Evolutionary conservation across 2,797 vertebrate genomes (phyloP).

Genomic region (Sebastes kiyomatsui): DNA sequence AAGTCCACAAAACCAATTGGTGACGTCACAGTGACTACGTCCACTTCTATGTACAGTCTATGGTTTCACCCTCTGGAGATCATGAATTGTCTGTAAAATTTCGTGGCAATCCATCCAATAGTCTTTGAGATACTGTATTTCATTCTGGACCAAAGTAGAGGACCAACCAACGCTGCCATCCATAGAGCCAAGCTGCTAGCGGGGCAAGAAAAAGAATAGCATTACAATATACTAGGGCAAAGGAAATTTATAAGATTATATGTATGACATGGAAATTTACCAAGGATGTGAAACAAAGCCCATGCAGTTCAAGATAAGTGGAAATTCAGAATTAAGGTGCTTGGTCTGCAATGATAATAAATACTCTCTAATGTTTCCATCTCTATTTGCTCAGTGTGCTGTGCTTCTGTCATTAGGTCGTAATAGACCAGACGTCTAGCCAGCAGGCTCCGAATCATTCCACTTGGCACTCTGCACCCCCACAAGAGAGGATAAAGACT

Average conservation of each 20-base stretch:
- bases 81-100: neutral
- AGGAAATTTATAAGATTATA: neutral
- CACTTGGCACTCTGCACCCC: neutral
- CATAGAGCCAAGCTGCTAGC: too few species aligned
- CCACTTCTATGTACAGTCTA: too few species aligned
- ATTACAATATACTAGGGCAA: neutral
- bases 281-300: neutral
- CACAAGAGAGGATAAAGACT: slow-evolving; percentile 12
- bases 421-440: slow-evolving; percentile 46
- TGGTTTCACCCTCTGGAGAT: neutral
- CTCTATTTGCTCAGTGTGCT: slow-evolving; percentile 17
- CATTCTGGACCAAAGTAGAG: neutral
- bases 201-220: neutral
- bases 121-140: neutral
- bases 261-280: neutral
- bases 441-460: neutral
- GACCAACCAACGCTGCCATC: neutral
- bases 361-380: slow-evolving; percentile 15
- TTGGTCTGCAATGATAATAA: slow-evolving; percentile 20
- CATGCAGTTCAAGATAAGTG: neutral
- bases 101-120: neutral
- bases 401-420: slow-evolving; percentile 40
- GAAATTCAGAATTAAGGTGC: slow-evolving; percentile 3
- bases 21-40: too few species aligned
- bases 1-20: too few species aligned